Percentiles rank a stretch among this genome's conserved stretches.
Conservation (phyloP, 1,140 invertebrate species). For the Drusus annulatus region DNA sequence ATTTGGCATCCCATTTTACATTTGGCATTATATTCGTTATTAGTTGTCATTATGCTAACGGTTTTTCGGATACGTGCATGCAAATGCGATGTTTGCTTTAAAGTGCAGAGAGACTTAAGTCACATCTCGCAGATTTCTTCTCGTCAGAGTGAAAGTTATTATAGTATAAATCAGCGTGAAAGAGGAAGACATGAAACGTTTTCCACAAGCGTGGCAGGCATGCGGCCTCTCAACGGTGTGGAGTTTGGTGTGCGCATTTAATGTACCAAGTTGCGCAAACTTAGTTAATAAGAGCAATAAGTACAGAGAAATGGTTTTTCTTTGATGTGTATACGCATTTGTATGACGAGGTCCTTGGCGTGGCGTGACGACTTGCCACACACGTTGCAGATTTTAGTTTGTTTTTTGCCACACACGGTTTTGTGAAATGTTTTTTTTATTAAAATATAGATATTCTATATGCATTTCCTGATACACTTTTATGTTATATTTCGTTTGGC, state of each 20-base stretch:
- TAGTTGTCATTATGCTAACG: no score
- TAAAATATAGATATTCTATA: no score
- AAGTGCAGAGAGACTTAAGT: conserved; percentile 64
- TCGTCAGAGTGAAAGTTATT: conserved; percentile 65
- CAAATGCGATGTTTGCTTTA: conserved; percentile 62
- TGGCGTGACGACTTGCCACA: conserved; percentile 43
- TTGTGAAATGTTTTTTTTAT: no score
- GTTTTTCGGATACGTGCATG: conserved; percentile 48
- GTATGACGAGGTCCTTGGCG: conserved; percentile 30
- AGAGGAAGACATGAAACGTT: conserved; percentile 67
- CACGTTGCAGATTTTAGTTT: conserved; percentile 48
- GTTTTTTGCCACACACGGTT: no score
- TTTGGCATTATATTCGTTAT: no score
- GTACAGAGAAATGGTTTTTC: conserved; percentile 52
- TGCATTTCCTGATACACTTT: no score
- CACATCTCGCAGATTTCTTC: conserved; percentile 64
- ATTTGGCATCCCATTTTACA: no score
- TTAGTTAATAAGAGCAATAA: conserved; percentile 6
- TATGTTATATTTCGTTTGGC: no score
- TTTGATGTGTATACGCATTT: conserved; percentile 48
- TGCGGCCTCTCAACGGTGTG: conserved; percentile 89
- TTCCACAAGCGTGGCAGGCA: conserved; percentile 78
- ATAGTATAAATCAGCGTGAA: conserved; percentile 43
- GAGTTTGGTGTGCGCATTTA: conserved; percentile 61
- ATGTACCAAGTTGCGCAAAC: conserved; percentile 59